A percentile compares a stretch with the other conserved stretches of the same genome.
Conservation (phyloP, 2,113 vertebrate genomes). For the Clupea harengus region DNA sequence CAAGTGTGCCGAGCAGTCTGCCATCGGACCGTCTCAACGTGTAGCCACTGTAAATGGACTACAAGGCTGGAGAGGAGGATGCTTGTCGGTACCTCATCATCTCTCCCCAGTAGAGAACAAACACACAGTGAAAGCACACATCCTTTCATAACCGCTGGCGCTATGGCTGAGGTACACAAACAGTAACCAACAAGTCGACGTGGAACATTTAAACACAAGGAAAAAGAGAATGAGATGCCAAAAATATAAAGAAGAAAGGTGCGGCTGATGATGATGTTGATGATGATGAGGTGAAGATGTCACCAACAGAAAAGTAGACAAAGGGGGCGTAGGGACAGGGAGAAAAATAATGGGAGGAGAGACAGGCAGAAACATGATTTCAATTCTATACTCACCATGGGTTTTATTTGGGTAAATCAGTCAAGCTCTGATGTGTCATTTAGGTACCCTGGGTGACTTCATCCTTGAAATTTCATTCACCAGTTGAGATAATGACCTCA, state of each 20-base stretch:
- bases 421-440: not conserved
- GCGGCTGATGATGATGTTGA: not conserved
- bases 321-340: not conserved
- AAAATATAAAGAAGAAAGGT: not conserved
- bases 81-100: constrained; percentile 13
- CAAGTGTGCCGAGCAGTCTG: constrained; percentile 68
- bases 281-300: not conserved
- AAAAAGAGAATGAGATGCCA: not conserved
- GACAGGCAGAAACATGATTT: not conserved
- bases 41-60: constrained; percentile 73
- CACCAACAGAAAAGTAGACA: not conserved
- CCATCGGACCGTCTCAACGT: constrained; percentile 67
- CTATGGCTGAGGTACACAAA: not conserved
- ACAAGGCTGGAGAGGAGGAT: not conserved
- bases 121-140: constrained; percentile 4
- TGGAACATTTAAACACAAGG: not conserved
- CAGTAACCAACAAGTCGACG: not conserved
- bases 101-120: not conserved
- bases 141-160: not conserved
- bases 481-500: not conserved
- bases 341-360: not conserved
- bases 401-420: not conserved
- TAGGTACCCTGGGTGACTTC: not conserved
- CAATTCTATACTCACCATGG: not conserved
- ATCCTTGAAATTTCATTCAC: not conserved